phyloP scores from a whole-genome alignment of 2,113 vertebrate genomes.

The Poeciliopsis prolifica region DNA sequence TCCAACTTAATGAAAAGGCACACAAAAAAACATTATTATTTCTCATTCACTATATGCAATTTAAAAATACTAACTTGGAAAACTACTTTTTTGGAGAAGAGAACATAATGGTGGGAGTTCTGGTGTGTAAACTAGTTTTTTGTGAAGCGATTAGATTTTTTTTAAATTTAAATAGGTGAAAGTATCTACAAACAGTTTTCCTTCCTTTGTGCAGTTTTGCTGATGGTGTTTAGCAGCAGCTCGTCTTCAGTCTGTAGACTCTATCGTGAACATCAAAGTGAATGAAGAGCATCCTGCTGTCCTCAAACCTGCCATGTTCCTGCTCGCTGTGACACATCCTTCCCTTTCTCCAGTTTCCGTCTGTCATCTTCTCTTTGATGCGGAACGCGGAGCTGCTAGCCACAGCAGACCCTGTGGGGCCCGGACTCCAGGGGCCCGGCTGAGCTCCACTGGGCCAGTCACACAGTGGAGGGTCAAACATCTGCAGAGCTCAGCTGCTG shows the following conservation, averaged over 20 bases:
- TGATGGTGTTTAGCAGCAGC: background rate
- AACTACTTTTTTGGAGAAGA: too few relatives aligned
- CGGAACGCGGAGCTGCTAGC: too few relatives aligned
- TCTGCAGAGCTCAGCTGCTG: background rate
- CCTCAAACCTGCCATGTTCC: background rate
- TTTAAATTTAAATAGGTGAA: background rate
- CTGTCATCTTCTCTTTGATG: conserved; percentile 21
- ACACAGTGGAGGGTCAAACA: conserved; percentile 26
- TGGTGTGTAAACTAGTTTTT: too few relatives aligned
- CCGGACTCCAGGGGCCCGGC: too few relatives aligned
- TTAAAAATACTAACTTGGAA: too few relatives aligned
- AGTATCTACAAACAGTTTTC: background rate
- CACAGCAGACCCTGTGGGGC: background rate
- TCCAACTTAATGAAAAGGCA: too few relatives aligned
- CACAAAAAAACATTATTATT: too few relatives aligned
- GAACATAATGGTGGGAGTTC: too few relatives aligned
- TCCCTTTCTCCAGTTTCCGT: conserved; percentile 7
- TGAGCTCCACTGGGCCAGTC: background rate
- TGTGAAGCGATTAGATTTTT: background rate
- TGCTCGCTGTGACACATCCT: conserved; percentile 58
- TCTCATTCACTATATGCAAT: too few relatives aligned
- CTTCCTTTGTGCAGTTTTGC: background rate
- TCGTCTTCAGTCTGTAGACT: conserved; percentile 24
- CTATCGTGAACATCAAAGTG: conserved; percentile 42
- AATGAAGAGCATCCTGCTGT: conserved; percentile 39